Percentiles rank a stretch among this genome's conserved stretches.
Evolutionary conservation across 1,140 invertebrate species (phyloP).

Genomic region (Heliconius eleuchia): DNA sequence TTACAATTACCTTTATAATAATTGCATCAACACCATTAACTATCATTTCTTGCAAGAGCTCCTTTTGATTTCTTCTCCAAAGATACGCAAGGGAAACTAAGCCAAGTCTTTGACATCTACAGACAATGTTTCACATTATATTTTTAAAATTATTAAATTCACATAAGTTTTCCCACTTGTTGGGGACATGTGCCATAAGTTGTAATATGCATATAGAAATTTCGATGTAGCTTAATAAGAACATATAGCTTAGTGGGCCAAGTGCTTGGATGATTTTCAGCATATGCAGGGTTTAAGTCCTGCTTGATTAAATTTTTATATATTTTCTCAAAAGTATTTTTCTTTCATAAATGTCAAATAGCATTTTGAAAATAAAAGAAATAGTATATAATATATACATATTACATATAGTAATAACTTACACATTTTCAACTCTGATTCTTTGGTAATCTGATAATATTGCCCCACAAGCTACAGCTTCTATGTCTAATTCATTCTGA

Average conservation of each 20-base stretch:
- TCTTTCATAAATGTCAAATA: too few species aligned
- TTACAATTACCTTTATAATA: constrained; percentile 89
- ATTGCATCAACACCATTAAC: constrained; percentile 95
- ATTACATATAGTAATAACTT: constrained; percentile 75
- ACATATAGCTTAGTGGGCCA: too few species aligned
- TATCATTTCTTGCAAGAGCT: constrained; percentile 99
- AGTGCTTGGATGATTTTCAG: too few species aligned
- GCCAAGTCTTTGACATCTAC: constrained; percentile 93
- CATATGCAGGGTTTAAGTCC: too few species aligned
- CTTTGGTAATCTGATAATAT: constrained; percentile 99
- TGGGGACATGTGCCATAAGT: not conserved
- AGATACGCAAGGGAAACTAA: constrained; percentile 95
- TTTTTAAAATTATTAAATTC: not conserved
- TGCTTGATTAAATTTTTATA: too few species aligned
- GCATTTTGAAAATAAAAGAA: too few species aligned
- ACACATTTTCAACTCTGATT: constrained; percentile 98
- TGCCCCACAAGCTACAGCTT: constrained; percentile 97
- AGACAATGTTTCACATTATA: constrained; percentile 34
- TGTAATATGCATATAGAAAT: not conserved
- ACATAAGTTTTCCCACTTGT: not conserved
- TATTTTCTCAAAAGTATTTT: too few species aligned
- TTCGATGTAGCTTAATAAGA: too few species aligned
- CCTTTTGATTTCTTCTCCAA: constrained; percentile 96
- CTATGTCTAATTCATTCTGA: constrained; percentile 90
- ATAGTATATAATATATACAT: too few species aligned